phyloP scores from a whole-genome alignment of 2,113 vertebrate species.

The Oreochromis tanganicae region DNA sequence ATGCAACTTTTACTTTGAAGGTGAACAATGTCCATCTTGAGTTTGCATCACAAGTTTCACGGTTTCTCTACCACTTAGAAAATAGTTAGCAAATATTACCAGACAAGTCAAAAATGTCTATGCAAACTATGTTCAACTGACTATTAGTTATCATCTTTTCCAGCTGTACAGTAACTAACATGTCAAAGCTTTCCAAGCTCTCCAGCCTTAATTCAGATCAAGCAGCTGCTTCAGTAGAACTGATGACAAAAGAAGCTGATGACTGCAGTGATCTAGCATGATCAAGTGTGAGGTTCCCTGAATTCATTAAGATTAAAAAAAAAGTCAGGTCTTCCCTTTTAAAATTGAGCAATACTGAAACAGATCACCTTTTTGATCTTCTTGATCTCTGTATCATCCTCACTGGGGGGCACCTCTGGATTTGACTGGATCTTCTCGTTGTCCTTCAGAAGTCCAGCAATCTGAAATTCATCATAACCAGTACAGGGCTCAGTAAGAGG shows the following conservation, averaged over 20 bases:
- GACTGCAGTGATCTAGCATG: background rate
- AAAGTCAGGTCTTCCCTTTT: background rate
- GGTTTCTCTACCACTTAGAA: background rate
- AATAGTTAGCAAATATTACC: background rate
- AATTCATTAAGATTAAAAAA: conserved; percentile 4
- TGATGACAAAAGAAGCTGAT: background rate
- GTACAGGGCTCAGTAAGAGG: background rate
- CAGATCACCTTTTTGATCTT: conserved; percentile 92
- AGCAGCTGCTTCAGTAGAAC: background rate
- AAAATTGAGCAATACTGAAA: background rate
- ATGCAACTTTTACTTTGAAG: background rate
- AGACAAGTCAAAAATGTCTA: background rate
- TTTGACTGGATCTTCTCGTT: conserved; percentile 90
- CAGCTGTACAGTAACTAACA: background rate
- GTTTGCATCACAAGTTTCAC: background rate
- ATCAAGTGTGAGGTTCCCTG: background rate
- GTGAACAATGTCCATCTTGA: background rate
- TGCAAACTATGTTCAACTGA: background rate
- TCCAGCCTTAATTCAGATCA: background rate
- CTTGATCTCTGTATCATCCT: conserved; percentile 92
- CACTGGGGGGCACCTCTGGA: conserved; percentile 74
- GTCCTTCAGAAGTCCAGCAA: conserved; percentile 86
- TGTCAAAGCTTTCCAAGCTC: background rate
- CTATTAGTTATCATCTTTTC: background rate
- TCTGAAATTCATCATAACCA: conserved; percentile 66